Conservation (phyloP, 1,140 invertebrate species). For the Cydia splendana region DNA sequence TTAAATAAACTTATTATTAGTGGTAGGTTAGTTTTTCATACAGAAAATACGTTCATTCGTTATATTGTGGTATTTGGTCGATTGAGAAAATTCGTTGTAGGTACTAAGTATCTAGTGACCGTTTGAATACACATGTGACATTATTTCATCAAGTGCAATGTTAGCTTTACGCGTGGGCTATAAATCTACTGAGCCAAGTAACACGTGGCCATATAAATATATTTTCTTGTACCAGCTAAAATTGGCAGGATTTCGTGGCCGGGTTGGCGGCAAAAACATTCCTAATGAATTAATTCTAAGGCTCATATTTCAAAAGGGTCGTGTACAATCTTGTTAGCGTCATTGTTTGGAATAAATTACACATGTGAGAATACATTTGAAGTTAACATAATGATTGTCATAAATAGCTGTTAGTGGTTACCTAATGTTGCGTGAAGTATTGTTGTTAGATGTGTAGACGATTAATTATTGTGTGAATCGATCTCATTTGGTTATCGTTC, state of each 20-base stretch:
- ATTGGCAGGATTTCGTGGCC: not conserved
- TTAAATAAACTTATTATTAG: too few species aligned
- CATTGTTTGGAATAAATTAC: not conserved
- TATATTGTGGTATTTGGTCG: too few species aligned
- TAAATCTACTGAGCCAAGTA: not conserved
- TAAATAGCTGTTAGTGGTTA: not conserved
- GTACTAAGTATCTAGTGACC: too few species aligned
- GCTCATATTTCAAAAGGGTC: slow-evolving; percentile 11
- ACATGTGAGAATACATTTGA: not conserved
- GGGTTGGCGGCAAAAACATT: not conserved
- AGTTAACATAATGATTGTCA: not conserved
- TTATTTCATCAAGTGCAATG: not conserved
- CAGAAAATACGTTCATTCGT: too few species aligned
- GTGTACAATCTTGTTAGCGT: not conserved
- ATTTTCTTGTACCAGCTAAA: not conserved
- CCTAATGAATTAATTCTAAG: not conserved
- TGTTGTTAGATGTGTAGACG: too few species aligned
- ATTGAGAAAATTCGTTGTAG: too few species aligned
- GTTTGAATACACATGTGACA: not conserved
- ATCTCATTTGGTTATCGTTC: too few species aligned
- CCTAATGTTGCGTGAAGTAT: too few species aligned
- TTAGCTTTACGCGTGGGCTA: not conserved
- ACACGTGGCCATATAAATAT: not conserved
- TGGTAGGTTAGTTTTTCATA: too few species aligned
- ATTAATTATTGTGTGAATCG: too few species aligned